Conservation (phyloP, 1,140 invertebrate species). For the Bombus pascuorum region DNA sequence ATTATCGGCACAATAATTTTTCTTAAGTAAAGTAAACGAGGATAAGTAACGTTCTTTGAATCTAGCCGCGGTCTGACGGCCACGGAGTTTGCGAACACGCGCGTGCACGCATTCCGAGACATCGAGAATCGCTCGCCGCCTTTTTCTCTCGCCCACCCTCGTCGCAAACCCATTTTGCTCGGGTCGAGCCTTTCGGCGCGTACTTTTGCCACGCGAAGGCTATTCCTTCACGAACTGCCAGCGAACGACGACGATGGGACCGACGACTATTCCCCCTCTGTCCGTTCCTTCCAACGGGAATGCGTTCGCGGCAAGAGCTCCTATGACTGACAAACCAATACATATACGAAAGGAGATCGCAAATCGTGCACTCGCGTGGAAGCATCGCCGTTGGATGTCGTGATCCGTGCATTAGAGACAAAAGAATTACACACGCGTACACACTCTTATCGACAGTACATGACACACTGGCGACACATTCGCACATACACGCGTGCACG, state of each 20-base stretch:
- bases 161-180: neutral
- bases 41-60: slow-evolving; percentile 72
- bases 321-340: neutral
- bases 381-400: slow-evolving; percentile 1
- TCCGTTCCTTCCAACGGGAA: slow-evolving; percentile 6
- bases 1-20: slow-evolving; percentile 84
- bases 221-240: slow-evolving; percentile 24
- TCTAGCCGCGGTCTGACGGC: slow-evolving; percentile 45
- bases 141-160: neutral
- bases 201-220: neutral
- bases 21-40: slow-evolving; percentile 79
- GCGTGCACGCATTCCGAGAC: slow-evolving; percentile 22
- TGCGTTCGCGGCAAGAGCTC: slow-evolving; percentile 18
- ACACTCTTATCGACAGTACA: slow-evolving; percentile 5
- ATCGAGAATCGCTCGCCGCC: neutral
- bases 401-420: slow-evolving; percentile 29
- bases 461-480: neutral
- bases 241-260: neutral
- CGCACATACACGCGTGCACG: no score
- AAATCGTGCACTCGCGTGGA: slow-evolving; percentile 31
- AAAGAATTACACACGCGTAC: slow-evolving; percentile 29
- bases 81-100: slow-evolving; percentile 34
- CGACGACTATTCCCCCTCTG: neutral
- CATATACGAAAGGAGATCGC: neutral
- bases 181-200: neutral